phyloP scores from a whole-genome alignment of 2,113 vertebrate genomes.

The Astur gentilis region DNA sequence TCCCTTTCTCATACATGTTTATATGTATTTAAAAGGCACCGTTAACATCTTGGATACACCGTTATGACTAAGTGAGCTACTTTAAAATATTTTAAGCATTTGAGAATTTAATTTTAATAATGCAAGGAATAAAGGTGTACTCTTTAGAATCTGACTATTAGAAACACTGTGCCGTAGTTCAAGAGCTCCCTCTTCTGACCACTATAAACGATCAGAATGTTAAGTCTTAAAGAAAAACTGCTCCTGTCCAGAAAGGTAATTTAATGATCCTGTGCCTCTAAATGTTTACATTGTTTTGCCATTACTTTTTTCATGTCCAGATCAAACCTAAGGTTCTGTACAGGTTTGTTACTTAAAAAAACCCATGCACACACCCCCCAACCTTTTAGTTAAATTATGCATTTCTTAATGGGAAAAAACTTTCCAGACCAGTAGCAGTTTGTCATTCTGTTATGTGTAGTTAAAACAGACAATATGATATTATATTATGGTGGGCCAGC shows the following conservation, averaged over 20 bases:
- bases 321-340: neutral
- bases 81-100: neutral
- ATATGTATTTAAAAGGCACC: neutral
- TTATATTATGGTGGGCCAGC: neutral
- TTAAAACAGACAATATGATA: neutral
- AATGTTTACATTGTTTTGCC: neutral
- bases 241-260: neutral
- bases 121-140: neutral
- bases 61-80: neutral
- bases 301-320: neutral
- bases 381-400: neutral
- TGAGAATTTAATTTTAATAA: neutral
- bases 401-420: neutral
- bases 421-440: neutral
- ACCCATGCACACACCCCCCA: accelerated
- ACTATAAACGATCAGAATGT: neutral
- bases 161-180: neutral
- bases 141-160: neutral
- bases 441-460: neutral
- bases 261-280: neutral
- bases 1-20: neutral
- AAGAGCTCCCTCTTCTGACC: conserved; percentile 50
- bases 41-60: neutral
- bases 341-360: neutral
- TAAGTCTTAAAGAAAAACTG: neutral